These are phyloP conservation scores for Sorex fumeus DNA, from an alignment of 2,113 vertebrate species.

Conservation along the genomic window DNA sequence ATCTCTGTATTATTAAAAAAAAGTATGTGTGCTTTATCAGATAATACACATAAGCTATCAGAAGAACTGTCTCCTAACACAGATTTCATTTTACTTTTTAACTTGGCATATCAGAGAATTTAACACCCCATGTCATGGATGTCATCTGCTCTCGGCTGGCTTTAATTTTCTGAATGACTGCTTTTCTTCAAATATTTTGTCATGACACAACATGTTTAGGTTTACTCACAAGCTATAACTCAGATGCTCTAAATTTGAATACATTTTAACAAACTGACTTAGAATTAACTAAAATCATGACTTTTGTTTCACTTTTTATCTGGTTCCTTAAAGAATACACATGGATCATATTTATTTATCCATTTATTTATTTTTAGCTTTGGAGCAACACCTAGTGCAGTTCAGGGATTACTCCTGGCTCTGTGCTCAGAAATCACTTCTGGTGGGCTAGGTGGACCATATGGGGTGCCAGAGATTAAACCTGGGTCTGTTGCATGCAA, in stretches of 20 bases:
- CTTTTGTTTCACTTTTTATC: neutral
- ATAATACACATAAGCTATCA: slow-evolving; percentile 52
- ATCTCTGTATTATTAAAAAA: slow-evolving; percentile 56
- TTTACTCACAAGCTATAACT: slow-evolving; percentile 85
- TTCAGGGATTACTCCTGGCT: no score
- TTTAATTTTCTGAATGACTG: slow-evolving; percentile 88
- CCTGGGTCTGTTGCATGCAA: no score
- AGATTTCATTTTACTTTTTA: slow-evolving; percentile 82
- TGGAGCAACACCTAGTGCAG: no score
- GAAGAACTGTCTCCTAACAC: slow-evolving; percentile 77
- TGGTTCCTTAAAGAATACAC: neutral
- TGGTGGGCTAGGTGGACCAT: no score
- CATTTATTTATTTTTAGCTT: no score
- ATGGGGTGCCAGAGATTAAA: no score
- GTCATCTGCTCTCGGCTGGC: slow-evolving; percentile 87
- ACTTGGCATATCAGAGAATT: slow-evolving; percentile 84
- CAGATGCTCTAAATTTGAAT: slow-evolving; percentile 84
- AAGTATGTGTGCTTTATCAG: neutral
- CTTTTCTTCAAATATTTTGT: slow-evolving; percentile 87
- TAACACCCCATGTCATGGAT: slow-evolving; percentile 82
- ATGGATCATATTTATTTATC: no score
- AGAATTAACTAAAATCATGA: slow-evolving; percentile 30
- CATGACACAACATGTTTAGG: slow-evolving; percentile 86
- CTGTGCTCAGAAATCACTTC: no score
- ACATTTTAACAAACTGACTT: slow-evolving; percentile 65